phyloP scores from a whole-genome alignment of 2,888 invertebrate species.

The Ecliptopera silaceata region DNA sequence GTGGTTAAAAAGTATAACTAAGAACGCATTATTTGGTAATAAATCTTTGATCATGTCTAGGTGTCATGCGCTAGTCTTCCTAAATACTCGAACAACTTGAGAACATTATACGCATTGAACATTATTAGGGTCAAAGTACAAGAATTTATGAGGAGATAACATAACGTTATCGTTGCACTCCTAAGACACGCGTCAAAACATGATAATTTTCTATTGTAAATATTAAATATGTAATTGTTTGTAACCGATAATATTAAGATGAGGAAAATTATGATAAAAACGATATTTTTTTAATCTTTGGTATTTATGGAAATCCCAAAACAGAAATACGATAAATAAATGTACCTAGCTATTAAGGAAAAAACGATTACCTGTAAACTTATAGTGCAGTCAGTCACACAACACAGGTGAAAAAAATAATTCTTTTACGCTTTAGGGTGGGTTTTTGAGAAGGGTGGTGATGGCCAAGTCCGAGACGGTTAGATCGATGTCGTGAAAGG shows the following conservation, averaged over 20 bases:
- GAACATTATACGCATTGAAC: background rate
- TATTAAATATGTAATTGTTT: background rate
- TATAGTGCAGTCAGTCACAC: too few species aligned
- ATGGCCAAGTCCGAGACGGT: too few species aligned
- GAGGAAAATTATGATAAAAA: conserved; percentile 11
- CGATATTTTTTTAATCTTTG: background rate
- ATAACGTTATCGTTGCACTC: conserved; percentile 43
- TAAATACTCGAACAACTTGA: background rate
- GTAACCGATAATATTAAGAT: conserved; percentile 1
- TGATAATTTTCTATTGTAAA: too few species aligned
- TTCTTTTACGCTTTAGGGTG: too few species aligned
- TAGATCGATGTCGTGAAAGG: too few species aligned
- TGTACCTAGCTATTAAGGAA: background rate
- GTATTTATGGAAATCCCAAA: conserved; percentile 13
- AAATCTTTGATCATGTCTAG: too few species aligned
- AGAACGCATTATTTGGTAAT: too few species aligned
- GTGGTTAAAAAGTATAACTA: too few species aligned
- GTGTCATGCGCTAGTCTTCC: too few species aligned
- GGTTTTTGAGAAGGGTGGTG: too few species aligned
- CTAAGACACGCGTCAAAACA: conserved; percentile 39
- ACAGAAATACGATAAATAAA: conserved; percentile 6
- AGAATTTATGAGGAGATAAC: conserved; percentile 56
- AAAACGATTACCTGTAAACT: too few species aligned
- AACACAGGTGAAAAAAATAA: too few species aligned
- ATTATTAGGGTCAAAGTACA: conserved; percentile 59